These are phyloP conservation scores for Apteryx mantelli DNA, from an alignment of 2,113 vertebrate species.

Conservation along the genomic window DNA sequence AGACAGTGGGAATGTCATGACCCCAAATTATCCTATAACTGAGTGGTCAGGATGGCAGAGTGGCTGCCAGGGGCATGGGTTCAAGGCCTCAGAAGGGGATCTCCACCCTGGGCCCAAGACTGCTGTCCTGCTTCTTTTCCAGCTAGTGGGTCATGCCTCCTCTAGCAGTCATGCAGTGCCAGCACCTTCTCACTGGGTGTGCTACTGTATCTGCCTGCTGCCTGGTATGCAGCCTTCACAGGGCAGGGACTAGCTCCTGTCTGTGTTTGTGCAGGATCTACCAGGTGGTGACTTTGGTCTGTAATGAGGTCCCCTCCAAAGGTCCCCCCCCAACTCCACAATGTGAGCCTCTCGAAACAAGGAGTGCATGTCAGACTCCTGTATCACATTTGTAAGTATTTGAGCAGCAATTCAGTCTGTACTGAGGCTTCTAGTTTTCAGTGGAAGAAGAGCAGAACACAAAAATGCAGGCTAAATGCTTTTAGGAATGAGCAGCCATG, in stretches of 20 bases:
- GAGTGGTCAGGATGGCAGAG: not conserved
- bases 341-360: not conserved
- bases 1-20: not conserved
- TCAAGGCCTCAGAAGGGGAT: not conserved
- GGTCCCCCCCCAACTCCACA: not conserved
- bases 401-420: not conserved
- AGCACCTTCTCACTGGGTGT: not conserved
- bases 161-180: not conserved
- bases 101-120: not conserved
- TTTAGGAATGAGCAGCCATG: slow-evolving; percentile 9
- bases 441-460: not conserved
- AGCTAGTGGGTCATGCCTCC: not conserved
- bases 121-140: not conserved
- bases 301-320: not conserved
- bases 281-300: not conserved
- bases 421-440: slow-evolving; percentile 1
- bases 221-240: not conserved
- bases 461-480: not conserved
- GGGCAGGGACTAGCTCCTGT: fast-evolving
- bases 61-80: not conserved
- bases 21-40: not conserved
- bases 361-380: not conserved
- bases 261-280: not conserved
- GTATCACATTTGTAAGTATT: not conserved
- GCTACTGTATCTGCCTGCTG: not conserved